Conservation (phyloP, 2,888 invertebrate genomes). For the Acronicta leporina region DNA sequence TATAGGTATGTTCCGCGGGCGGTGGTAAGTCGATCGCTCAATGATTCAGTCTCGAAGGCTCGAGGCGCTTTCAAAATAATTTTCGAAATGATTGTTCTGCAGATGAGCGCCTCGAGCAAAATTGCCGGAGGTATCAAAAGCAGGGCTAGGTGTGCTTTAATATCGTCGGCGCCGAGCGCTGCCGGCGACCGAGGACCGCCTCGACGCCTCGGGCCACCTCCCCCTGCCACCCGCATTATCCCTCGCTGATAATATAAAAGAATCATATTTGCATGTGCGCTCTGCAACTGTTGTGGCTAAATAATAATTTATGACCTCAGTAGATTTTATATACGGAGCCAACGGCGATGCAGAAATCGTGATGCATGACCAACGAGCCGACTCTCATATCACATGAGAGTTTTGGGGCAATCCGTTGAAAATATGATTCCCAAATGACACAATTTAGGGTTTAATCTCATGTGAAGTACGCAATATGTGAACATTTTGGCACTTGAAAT, state of each 20-base stretch:
- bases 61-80: conserved; percentile 79
- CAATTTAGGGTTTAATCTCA: conserved; percentile 11
- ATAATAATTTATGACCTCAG: conserved; percentile 72
- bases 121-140: conserved; percentile 70
- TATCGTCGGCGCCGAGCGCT: conserved; percentile 60
- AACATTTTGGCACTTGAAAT: no score
- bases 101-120: conserved; percentile 76
- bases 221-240: conserved; percentile 45
- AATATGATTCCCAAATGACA: conserved; percentile 15
- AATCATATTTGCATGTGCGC: conserved; percentile 64
- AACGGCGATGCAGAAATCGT: conserved; percentile 64
- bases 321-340: conserved; percentile 65
- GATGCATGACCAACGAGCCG: conserved; percentile 50
- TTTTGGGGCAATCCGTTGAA: conserved; percentile 26
- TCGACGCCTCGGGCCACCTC: conserved; percentile 48
- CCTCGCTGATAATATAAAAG: conserved; percentile 55
- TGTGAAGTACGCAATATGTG: background rate
- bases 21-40: conserved; percentile 56
- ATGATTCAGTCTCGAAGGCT: conserved; percentile 62
- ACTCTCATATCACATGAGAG: conserved; percentile 39
- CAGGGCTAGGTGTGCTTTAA: conserved; percentile 73
- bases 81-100: conserved; percentile 85
- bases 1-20: conserved; percentile 40
- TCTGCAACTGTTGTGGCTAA: conserved; percentile 64
- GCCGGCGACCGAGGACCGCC: conserved; percentile 46